Evolutionary conservation across 2,888 invertebrate species (phyloP), one percentile per base, ranked within the genome.

Genomic region (Callosobruchus maculatus): DNA sequence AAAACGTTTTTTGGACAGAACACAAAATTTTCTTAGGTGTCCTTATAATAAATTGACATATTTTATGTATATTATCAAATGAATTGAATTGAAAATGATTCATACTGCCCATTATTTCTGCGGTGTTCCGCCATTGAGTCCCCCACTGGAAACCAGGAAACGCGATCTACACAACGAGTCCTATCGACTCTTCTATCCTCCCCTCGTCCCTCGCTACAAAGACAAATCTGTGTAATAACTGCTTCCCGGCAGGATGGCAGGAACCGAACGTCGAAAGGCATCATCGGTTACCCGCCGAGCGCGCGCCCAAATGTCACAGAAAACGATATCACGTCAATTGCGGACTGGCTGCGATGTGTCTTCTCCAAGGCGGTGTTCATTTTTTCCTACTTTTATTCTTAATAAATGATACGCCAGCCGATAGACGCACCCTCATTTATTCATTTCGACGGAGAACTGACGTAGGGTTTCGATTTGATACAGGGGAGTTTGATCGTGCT

Each of bases 171-270:
- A 66, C 68, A 66, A 69, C 68, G 22, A 9, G 5, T 21, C 20
- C 68, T 5, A 68, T 21, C 68, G 68, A 49, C 74, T 69, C 22
- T 13, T 18, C 49, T 5, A 49, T 49, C 13, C 26, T 26, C 26
- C 7, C 26, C 26, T 7, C 26, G 26, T 26, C 21, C 70, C 71
- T 77, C 78, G 75, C 77, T 77, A 71, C 79, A 79, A 82, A 84
- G 84, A 84, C 82, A 84, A 84, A 84, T 84, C 82, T 82, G 81
- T 78, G 83, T 82, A 83, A 84, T 84, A 84, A 82, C 83, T 81
- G 79, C 80, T 82, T 82, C 79, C 80, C 81, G 81, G 78, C 79
- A 82, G 81, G 77, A 80, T 80, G 82, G 81, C 78, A n/a, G n/a
- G n/a, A n/a, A n/a, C n/a, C n/a, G n/a, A n/a, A n/a, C n/a, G n/a